phyloP scores from a whole-genome alignment of 2,888 invertebrate genomes.

The Cantharis rufa region DNA sequence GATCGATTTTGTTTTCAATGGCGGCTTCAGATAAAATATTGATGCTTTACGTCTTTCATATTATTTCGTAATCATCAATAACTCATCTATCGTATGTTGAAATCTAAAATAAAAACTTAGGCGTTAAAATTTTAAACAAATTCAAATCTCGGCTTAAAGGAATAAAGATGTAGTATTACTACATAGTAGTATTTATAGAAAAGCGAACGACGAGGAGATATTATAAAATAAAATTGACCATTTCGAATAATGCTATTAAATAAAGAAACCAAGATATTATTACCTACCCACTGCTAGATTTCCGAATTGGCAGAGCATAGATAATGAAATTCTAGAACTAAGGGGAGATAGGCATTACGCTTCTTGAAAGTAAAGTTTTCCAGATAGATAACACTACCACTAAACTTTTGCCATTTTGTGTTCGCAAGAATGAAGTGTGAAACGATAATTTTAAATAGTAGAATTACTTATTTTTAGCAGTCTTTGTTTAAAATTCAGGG shows the following conservation, averaged over 20 bases:
- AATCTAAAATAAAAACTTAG: not conserved
- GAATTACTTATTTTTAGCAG: not conserved
- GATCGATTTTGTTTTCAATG: conserved; percentile 38
- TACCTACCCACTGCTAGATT: conserved; percentile 38
- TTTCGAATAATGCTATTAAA: conserved; percentile 2
- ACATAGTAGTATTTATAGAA: not conserved
- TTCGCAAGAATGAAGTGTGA: conserved; percentile 52
- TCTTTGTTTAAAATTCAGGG: not conserved
- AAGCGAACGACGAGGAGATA: not conserved
- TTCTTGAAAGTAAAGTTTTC: conserved; percentile 35
- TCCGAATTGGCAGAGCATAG: conserved; percentile 38
- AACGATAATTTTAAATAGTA: conserved; percentile 50
- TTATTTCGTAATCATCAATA: not conserved
- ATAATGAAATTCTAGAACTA: conserved; percentile 37
- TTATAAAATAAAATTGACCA: not conserved
- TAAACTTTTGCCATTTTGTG: conserved; percentile 53
- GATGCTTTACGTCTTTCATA: conserved; percentile 26
- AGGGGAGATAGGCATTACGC: conserved; percentile 25
- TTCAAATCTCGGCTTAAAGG: not conserved
- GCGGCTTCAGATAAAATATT: conserved; percentile 39
- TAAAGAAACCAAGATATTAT: conserved; percentile 33
- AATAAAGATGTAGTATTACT: too few species aligned
- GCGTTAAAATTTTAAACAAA: not conserved
- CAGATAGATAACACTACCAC: conserved; percentile 35
- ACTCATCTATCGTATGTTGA: not conserved